These are phyloP conservation scores for Danio choprae DNA, from an alignment of 2,797 vertebrate genomes.

Conservation along the genomic window DNA sequence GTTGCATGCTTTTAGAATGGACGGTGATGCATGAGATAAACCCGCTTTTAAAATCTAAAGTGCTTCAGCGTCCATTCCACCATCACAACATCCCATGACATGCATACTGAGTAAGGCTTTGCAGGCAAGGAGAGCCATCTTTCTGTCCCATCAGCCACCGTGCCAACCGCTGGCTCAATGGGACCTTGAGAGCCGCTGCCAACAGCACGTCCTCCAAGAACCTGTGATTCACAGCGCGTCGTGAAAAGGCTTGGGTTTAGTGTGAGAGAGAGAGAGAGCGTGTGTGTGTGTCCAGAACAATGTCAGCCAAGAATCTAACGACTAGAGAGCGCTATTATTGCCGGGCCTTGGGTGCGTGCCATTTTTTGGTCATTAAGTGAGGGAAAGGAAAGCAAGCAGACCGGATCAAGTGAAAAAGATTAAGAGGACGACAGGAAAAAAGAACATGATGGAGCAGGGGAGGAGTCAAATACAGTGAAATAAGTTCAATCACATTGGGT, in stretches of 20 bases:
- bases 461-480: conserved; percentile 16
- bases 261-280: conserved; percentile 51
- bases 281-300: conserved; percentile 67
- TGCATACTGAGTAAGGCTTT: conserved; percentile 59
- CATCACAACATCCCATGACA: conserved; percentile 46
- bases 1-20: conserved; percentile 40
- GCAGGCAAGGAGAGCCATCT: conserved; percentile 25
- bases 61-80: conserved; percentile 41
- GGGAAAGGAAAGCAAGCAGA: conserved; percentile 45
- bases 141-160: conserved; percentile 27
- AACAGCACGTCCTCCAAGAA: conserved; percentile 65
- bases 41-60: conserved; percentile 55
- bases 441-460: conserved; percentile 27
- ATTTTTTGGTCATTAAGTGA: conserved; percentile 62
- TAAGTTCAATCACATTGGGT: conserved; percentile 31
- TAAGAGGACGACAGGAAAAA: conserved; percentile 52
- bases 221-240: conserved; percentile 74
- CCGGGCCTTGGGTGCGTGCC: conserved; percentile 72
- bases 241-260: conserved; percentile 68
- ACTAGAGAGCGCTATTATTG: conserved; percentile 75
- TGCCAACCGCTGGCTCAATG: conserved; percentile 61
- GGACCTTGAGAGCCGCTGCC: conserved; percentile 79
- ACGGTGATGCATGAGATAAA: conserved; percentile 35
- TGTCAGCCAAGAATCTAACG: conserved; percentile 82
- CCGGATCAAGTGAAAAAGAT: conserved; percentile 53